phyloP scores from a whole-genome alignment of 2,888 invertebrate genomes.

The Drosophila flavopinicola region DNA sequence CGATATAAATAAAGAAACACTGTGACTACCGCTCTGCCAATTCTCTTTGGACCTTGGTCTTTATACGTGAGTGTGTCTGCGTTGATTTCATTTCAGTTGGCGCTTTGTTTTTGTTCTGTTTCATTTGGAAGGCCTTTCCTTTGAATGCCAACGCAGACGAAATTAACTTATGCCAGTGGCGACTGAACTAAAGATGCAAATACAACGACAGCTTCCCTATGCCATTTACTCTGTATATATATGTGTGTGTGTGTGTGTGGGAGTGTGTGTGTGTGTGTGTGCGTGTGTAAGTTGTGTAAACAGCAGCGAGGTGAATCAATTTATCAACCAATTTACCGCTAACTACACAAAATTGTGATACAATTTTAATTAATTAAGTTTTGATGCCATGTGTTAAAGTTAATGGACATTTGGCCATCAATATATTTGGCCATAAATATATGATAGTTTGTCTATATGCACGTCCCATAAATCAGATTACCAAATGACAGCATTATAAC shows the following conservation, averaged over 20 bases:
- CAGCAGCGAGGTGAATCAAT: conserved; percentile 15
- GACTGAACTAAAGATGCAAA: conserved; percentile 25
- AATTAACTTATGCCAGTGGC: conserved; percentile 62
- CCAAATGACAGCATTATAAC: too few relatives aligned
- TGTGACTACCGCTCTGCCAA: conserved; percentile 18
- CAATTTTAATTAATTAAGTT: conserved; percentile 11
- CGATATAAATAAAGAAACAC: conserved; percentile 32
- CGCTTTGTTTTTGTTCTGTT: conserved; percentile 25
- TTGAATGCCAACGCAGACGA: conserved; percentile 42
- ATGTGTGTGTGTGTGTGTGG: too few relatives aligned
- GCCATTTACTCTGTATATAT: neutral
- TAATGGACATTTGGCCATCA: too few relatives aligned
- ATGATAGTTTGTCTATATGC: too few relatives aligned
- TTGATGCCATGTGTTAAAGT: too few relatives aligned
- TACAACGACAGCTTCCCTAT: conserved; percentile 16
- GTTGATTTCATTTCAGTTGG: conserved; percentile 59
- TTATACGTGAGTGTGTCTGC: conserved; percentile 9
- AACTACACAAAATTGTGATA: conserved; percentile 23
- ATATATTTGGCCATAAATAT: too few relatives aligned
- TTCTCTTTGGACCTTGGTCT: conserved; percentile 6
- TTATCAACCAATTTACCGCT: conserved; percentile 32
- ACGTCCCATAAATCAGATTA: too few relatives aligned
- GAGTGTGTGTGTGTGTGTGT: too few relatives aligned
- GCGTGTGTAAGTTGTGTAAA: neutral
- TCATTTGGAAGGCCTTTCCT: conserved; percentile 9